Evolutionary conservation across 1,140 invertebrate species (phyloP).

Genomic region (Orchestia grillus): DNA sequence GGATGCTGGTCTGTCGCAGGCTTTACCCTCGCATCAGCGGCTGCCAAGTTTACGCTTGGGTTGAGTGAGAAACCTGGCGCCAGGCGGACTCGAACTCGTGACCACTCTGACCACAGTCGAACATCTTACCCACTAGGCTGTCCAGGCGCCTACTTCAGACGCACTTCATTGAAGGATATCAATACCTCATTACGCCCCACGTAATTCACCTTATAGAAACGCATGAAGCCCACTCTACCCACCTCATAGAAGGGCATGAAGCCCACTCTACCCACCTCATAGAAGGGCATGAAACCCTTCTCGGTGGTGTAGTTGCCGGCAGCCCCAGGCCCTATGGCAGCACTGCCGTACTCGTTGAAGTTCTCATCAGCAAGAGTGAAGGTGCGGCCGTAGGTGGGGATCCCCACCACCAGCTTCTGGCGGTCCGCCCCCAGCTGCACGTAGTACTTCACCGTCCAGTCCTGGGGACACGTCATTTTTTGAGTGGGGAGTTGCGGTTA

Average conservation of each 20-base stretch:
- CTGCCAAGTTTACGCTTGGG: too few species aligned
- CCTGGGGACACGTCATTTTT: slow-evolving; percentile 72
- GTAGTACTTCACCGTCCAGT: slow-evolving; percentile 92
- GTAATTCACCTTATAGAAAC: slow-evolving; percentile 86
- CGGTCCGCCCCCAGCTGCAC: slow-evolving; percentile 84
- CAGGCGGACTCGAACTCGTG: too few species aligned
- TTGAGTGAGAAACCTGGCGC: too few species aligned
- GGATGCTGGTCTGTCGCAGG: too few species aligned
- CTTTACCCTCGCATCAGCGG: too few species aligned
- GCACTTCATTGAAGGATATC: slow-evolving; percentile 88
- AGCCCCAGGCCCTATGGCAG: slow-evolving; percentile 88
- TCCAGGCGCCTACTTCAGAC: too few species aligned
- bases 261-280: slow-evolving; percentile 86
- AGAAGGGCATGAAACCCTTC: slow-evolving; percentile 82
- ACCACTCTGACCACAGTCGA: too few species aligned
- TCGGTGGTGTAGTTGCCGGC: slow-evolving; percentile 91
- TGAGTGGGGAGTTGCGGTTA: too few species aligned
- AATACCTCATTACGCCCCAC: slow-evolving; percentile 81
- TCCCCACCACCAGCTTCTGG: slow-evolving; percentile 90
- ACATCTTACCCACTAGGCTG: too few species aligned
- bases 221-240: slow-evolving; percentile 84
- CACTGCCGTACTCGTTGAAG: slow-evolving; percentile 82
- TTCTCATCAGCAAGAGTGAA: slow-evolving; percentile 88
- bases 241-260: slow-evolving; percentile 95
- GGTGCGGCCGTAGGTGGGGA: slow-evolving; percentile 94